phyloP scores from a whole-genome alignment of 2,888 invertebrate genomes.

The Eilema caniola region DNA sequence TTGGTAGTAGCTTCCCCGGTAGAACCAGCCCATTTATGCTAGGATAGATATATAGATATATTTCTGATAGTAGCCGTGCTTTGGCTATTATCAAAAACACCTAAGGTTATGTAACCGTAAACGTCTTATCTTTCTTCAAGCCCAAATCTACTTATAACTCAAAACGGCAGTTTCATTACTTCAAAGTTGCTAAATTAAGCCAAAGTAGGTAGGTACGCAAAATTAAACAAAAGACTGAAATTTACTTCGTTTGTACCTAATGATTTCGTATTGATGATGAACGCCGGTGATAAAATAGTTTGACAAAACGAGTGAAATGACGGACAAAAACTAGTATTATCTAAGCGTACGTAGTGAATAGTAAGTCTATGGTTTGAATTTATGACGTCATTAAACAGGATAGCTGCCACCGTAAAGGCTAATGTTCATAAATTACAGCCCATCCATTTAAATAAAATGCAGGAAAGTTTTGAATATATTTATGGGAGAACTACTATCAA shows the following conservation, averaged over 20 bases:
- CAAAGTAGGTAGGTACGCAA: no score
- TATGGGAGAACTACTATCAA: neutral
- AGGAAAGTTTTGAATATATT: slow-evolving; percentile 14
- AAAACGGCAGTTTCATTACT: neutral
- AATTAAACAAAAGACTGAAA: no score
- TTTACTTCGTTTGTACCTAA: no score
- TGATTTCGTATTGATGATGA: neutral
- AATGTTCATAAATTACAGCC: slow-evolving; percentile 25
- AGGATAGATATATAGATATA: neutral
- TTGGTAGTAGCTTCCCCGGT: no score
- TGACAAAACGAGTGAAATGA: neutral
- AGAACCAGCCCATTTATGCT: neutral
- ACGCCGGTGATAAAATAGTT: neutral
- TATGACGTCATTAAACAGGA: slow-evolving; percentile 41
- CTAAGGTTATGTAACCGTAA: neutral
- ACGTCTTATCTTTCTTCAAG: neutral
- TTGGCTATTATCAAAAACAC: neutral
- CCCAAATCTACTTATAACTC: neutral
- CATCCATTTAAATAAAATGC: slow-evolving; percentile 11
- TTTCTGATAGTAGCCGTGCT: no score
- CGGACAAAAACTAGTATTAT: slow-evolving; percentile 7
- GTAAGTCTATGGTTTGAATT: slow-evolving; percentile 22
- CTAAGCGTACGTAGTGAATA: slow-evolving; percentile 14
- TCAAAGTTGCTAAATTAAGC: neutral
- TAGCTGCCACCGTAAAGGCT: slow-evolving; percentile 19